Base-by-base conservation (phyloP, 1,140 invertebrate species). In the Charaxes varanes region DNA sequence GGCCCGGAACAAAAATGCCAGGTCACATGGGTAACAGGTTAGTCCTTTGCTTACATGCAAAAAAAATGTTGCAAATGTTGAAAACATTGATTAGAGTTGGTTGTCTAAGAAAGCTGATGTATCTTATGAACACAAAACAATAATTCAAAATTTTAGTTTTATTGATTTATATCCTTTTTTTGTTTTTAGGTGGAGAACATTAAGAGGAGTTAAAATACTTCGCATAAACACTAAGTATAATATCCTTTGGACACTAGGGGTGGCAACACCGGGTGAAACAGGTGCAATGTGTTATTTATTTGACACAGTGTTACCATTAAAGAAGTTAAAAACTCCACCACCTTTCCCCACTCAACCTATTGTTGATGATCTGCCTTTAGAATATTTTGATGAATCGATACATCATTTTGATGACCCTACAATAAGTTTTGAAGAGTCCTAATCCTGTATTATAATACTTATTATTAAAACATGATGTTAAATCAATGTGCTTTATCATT, bases 1-100 rank as follows among this genome's bases (percentile, higher is more conserved):
- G 94, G 92, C 95, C 94, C 30, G 98, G 98, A 35, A 97, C 94
- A 15, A 97, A 97, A 86, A 90, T 99, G 92, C 96, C 97, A 23
- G 98, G 98, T 18, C 94, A 97, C 62, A 99, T 99, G 97, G 98
- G 98, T 15, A 93, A 93, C 63, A 86, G 65, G 82, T 85, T 23
- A 7, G 19, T 30, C 11, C 36, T 38, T 15, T n/a, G n/a, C n/a
- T n/a, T n/a, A n/a, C n/a, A n/a, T n/a, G n/a, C n/a, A n/a, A n/a
- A n/a, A n/a, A n/a, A n/a, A n/a, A n/a, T n/a, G n/a, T n/a, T n/a
- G n/a, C n/a, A n/a, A n/a, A n/a, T n/a, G n/a, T n/a, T n/a, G n/a
- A n/a, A n/a, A n/a, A n/a, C n/a, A n/a, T n/a, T n/a, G n/a, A n/a
- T n/a, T n/a, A n/a, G n/a, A n/a, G n/a, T n/a, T n/a, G n/a, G n/a